A percentile compares a stretch with the other conserved stretches of the same genome.
These are phyloP conservation scores for Chamaetylas fuelleborni DNA, from an alignment of 2,113 vertebrate species.

Conservation along the genomic window DNA sequence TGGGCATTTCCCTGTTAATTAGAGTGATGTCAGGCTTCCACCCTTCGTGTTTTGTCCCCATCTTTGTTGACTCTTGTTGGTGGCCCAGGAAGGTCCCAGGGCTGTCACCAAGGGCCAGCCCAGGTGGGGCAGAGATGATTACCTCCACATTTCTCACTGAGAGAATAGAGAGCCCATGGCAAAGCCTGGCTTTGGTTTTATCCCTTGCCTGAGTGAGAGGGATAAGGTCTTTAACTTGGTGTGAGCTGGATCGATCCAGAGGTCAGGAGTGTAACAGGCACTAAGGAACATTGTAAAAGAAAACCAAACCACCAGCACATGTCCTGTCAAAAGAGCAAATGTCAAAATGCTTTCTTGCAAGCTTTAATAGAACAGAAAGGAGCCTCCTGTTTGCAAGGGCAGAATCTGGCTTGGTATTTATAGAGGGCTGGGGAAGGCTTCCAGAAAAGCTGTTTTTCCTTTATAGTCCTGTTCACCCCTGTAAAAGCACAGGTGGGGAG, in stretches of 20 bases:
- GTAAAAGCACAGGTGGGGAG: slow-evolving; percentile 27
- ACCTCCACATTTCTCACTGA: background rate
- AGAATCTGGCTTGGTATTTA: background rate
- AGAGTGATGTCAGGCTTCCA: background rate
- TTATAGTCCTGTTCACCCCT: slow-evolving; percentile 1
- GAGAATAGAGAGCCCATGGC: background rate
- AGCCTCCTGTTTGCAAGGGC: background rate
- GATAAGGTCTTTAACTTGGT: background rate
- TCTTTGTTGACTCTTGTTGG: background rate
- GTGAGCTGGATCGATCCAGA: background rate
- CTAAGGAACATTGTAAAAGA: background rate
- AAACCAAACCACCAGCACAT: background rate
- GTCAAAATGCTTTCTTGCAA: background rate
- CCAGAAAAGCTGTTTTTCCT: slow-evolving; percentile 2
- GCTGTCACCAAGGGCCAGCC: background rate
- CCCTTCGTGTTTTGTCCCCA: fast-evolving
- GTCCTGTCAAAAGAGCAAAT: background rate
- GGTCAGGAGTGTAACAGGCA: background rate
- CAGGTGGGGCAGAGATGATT: too few species aligned
- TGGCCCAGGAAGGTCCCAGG: background rate
- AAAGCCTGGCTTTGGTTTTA: background rate
- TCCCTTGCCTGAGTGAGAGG: background rate
- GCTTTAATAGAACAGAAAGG: background rate
- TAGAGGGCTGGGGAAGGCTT: background rate
- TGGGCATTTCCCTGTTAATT: background rate